Evolutionary conservation across 2,797 vertebrate species (phyloP).

Genomic region (Myotis myotis): DNA sequence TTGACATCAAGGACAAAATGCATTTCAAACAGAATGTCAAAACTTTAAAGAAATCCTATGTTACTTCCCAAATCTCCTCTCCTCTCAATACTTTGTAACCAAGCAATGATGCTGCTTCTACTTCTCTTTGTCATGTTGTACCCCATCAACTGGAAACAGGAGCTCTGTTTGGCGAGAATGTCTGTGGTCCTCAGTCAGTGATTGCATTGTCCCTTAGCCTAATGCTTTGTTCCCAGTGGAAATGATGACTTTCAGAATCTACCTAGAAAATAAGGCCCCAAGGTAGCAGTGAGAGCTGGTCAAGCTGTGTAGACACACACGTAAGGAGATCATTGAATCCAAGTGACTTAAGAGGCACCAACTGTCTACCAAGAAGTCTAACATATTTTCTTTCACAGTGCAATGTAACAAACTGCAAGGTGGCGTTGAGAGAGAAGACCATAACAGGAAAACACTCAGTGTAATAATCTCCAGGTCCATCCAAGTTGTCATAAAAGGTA

Average conservation of each 20-base stretch:
- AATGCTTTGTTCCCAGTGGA: conserved; percentile 55
- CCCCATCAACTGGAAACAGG: background rate
- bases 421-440: conserved; percentile 13
- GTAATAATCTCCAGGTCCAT: background rate
- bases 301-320: conserved; percentile 49
- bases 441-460: rapidly evolving
- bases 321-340: conserved; percentile 44
- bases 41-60: background rate
- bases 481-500: background rate
- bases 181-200: background rate
- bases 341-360: conserved; percentile 27
- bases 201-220: conserved; percentile 3
- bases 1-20: conserved; percentile 14
- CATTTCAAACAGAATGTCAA: conserved; percentile 28
- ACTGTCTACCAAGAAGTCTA: conserved; percentile 42
- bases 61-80: background rate
- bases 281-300: background rate
- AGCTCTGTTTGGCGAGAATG: background rate
- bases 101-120: background rate
- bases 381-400: conserved; percentile 52
- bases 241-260: conserved; percentile 44
- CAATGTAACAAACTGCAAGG: background rate
- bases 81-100: background rate
- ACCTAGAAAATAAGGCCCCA: conserved; percentile 54
- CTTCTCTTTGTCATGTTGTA: background rate